These are phyloP conservation scores for Lagopus leucura DNA, from an alignment of 2,113 vertebrate genomes.

Conservation along the genomic window DNA sequence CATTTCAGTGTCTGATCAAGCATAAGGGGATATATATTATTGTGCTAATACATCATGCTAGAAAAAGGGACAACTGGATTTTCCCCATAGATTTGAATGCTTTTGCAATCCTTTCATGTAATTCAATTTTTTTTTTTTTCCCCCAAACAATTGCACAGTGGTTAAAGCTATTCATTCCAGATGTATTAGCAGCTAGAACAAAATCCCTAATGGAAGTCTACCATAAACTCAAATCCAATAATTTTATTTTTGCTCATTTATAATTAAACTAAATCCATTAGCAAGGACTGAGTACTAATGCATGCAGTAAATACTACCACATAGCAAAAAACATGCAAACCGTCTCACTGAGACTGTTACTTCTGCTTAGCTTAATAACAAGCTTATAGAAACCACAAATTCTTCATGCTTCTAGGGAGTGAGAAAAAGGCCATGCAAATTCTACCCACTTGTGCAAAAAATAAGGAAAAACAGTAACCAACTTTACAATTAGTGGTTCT, in stretches of 20 bases:
- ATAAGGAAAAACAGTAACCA: no score
- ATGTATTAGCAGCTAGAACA: slow-evolving; percentile 17
- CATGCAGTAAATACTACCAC: neutral
- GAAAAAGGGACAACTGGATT: slow-evolving; percentile 9
- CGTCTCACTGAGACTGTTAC: no score
- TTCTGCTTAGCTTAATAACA: no score
- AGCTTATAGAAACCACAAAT: no score
- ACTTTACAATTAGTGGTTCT: no score
- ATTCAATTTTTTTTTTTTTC: slow-evolving; percentile 25
- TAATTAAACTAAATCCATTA: slow-evolving; percentile 14
- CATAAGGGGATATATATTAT: neutral
- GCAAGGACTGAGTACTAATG: neutral
- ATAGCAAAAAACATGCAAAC: neutral
- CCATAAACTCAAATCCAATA: neutral
- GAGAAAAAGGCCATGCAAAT: no score
- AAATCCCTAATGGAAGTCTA: neutral
- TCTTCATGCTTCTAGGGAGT: no score
- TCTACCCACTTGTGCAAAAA: no score
- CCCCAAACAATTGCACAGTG: neutral
- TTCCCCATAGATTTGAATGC: neutral
- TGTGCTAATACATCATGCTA: neutral
- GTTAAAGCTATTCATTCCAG: slow-evolving; percentile 30
- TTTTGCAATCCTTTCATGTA: neutral
- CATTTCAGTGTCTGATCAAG: neutral
- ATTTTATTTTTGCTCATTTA: slow-evolving; percentile 23